These are phyloP conservation scores for Muricea muricata DNA, from an alignment of 92 coral and sea anemone genomes.

Conservation along the genomic window DNA sequence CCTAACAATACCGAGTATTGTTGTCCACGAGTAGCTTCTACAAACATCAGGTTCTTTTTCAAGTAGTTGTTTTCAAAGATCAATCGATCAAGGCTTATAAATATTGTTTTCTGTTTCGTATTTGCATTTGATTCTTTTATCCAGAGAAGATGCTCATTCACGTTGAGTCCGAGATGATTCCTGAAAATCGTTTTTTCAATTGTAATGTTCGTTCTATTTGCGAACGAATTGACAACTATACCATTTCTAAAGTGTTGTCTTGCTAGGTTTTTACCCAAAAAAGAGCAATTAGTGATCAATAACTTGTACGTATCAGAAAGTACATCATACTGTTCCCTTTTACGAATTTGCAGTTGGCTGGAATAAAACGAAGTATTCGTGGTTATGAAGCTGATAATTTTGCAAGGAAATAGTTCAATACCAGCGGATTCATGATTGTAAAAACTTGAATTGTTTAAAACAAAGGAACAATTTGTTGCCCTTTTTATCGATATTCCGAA, in stretches of 20 bases:
- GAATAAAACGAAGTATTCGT: not conserved
- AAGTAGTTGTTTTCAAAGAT: not conserved
- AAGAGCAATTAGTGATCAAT: not conserved
- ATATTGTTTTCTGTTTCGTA: not conserved
- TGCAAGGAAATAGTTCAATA: not conserved
- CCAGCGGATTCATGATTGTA: not conserved
- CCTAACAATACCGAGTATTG: not conserved
- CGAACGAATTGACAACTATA: not conserved
- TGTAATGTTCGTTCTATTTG: not conserved
- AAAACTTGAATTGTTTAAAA: not conserved
- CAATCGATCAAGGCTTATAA: not conserved
- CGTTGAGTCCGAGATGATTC: not conserved
- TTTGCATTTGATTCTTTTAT: not conserved
- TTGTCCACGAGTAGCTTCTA: not conserved
- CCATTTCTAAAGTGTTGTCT: not conserved
- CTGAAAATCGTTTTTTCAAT: not conserved
- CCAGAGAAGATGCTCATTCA: not conserved
- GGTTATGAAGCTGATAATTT: not conserved
- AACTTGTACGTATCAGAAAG: not conserved
- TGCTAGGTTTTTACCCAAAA: not conserved
- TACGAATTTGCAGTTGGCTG: not conserved
- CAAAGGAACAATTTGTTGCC: not conserved
- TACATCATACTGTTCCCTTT: not conserved
- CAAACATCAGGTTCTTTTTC: not conserved
- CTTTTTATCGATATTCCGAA: not conserved